Evolutionary conservation across 2,797 vertebrate genomes (phyloP).

Genomic region (Selene dorsalis): DNA sequence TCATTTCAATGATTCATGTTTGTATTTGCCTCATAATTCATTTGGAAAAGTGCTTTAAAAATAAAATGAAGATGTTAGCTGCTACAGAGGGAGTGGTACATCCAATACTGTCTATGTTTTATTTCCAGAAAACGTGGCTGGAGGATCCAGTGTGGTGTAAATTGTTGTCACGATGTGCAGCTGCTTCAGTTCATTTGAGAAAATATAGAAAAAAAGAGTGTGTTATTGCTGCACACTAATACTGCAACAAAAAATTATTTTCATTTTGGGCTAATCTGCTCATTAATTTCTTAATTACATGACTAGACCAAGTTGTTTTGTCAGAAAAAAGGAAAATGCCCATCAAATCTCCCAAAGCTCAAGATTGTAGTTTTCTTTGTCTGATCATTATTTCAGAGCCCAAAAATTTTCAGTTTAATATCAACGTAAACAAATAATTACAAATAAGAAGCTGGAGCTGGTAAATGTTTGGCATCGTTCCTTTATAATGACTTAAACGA

Average conservation of each 20-base stretch:
- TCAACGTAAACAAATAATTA: not conserved
- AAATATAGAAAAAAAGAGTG: not conserved
- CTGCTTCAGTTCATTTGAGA: not conserved
- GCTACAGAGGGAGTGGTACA: not conserved
- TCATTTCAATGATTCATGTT: slow-evolving; percentile 16
- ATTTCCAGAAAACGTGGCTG: not conserved
- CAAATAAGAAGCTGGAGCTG: not conserved
- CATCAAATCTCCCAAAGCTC: not conserved
- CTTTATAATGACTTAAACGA: not conserved
- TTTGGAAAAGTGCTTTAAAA: not conserved
- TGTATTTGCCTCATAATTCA: slow-evolving; percentile 4
- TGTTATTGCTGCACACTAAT: not conserved
- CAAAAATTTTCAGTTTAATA: not conserved
- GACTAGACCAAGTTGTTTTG: not conserved
- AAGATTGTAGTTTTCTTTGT: not conserved
- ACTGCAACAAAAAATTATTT: not conserved
- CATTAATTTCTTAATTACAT: not conserved
- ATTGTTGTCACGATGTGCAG: not conserved
- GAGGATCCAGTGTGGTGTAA: not conserved
- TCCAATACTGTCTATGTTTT: slow-evolving; percentile 6
- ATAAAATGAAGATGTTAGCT: slow-evolving; percentile 19
- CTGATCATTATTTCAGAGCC: not conserved
- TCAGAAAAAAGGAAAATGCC: not conserved
- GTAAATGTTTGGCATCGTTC: not conserved
- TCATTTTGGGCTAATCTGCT: not conserved